A percentile compares a stretch with the other conserved stretches of the same genome.
These are phyloP conservation scores for Busseola fusca DNA, from an alignment of 2,888 invertebrate genomes.

Conservation along the genomic window DNA sequence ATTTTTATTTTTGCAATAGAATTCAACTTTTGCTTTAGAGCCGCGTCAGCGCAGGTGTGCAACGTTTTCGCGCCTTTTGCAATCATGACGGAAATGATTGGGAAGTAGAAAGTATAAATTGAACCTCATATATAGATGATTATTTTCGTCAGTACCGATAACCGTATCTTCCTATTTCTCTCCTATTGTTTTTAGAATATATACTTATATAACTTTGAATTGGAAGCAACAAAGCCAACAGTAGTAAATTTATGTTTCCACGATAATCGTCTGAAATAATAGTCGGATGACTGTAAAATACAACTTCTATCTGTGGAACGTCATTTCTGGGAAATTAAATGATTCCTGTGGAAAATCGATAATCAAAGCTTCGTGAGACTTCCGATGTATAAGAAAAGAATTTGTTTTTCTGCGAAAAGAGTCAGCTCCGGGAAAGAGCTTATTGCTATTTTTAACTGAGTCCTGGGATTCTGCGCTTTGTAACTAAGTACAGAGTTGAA, in stretches of 20 bases:
- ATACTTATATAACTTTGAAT: neutral
- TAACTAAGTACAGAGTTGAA: neutral
- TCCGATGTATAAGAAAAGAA: neutral
- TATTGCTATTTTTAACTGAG: neutral
- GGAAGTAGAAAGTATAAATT: neutral
- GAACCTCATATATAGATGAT: neutral
- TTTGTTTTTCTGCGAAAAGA: conserved; percentile 1
- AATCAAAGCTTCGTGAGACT: conserved; percentile 4
- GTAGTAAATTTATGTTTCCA: conserved; percentile 6
- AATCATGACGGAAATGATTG: neutral
- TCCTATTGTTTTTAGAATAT: neutral
- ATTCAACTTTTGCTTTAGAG: neutral
- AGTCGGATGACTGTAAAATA: conserved; percentile 12
- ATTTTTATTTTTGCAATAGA: conserved; percentile 26
- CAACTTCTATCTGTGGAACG: conserved; percentile 16
- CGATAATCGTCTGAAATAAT: conserved; percentile 8
- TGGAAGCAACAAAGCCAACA: neutral
- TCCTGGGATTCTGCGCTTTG: neutral
- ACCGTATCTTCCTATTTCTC: neutral
- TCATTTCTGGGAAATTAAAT: conserved; percentile 25
- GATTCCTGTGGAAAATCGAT: conserved; percentile 15
- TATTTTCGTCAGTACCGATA: neutral
- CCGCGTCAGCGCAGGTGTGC: neutral
- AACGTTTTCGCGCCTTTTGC: conserved; percentile 12
- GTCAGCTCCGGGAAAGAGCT: too few relatives aligned